Evolutionary conservation across 2,113 vertebrate genomes (phyloP), one percentile per base, ranked within the genome.

Genomic region (Neodon shergylaensis): DNA sequence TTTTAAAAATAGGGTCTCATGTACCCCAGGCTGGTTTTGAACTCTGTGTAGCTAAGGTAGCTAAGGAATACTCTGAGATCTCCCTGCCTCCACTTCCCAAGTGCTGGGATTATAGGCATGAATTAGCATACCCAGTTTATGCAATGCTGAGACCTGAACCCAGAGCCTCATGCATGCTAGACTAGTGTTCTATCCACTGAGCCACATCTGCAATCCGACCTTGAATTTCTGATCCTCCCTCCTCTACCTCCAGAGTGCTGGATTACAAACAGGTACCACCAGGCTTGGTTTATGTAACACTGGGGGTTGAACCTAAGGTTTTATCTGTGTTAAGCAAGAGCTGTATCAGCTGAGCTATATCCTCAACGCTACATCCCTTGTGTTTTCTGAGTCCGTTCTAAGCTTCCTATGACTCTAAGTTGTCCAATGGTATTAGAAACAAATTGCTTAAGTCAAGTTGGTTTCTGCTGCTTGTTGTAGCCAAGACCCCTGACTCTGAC

Each of bases 381-480:
- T 76, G 90, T 85, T 76, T 95, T 90, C 84, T 86, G 33, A 90
- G 65, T 14, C 81, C 42, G 8, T 65, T 95, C 88, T 49, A 22
- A 44, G 5, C 79, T 95, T 95, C 82, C 84, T 81, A 33, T 84
- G 52, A 74, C 65, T 39, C 0, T 91, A 77, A 65, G 65, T 81
- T 95, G 39, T 66, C 72, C 7, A 5, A 77, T 54, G 90, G 93
- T 66, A 79, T 94, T 61, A 88, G 44, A 70, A 70, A 88, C 70
- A 83, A 74, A 91, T 85, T 94, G 16, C 68, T 93, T 91, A 72
- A 70, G 66, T 94, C 42, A 14, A 49, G 28, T 63, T 90, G 73
- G 39, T 96, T 96, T 97, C 95, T 95, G 78, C 92, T 94, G 91
- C 94, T 95, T 95, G 63, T 95, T 95, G 33, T 95, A 96, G 33